phyloP scores from a whole-genome alignment of 1,140 invertebrate species.

The Pachyrhynchus sulphureomaculatus region DNA sequence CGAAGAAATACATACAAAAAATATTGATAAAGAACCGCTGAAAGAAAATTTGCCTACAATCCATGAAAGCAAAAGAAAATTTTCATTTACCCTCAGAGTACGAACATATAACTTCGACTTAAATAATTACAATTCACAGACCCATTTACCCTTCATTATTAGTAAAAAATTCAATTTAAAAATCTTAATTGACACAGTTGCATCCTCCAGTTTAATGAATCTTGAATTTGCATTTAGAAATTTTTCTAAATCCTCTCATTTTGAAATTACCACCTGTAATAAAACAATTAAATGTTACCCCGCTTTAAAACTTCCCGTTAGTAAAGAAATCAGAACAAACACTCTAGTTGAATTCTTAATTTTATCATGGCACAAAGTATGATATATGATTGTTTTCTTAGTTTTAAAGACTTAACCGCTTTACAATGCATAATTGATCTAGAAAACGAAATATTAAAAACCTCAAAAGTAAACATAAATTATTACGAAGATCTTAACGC shows the following conservation, averaged over 20 bases:
- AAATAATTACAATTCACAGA: constrained; percentile 3
- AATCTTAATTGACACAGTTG: constrained; percentile 4
- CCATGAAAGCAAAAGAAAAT: too few relatives aligned
- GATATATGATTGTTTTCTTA: background rate
- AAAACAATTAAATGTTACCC: background rate
- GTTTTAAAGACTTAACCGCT: background rate
- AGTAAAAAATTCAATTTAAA: constrained; percentile 1
- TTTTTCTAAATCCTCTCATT: background rate
- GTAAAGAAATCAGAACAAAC: background rate
- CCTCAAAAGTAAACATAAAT: background rate
- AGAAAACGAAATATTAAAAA: background rate
- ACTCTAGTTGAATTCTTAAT: constrained; percentile 5
- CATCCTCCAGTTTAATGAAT: constrained; percentile 10
- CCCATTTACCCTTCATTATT: background rate
- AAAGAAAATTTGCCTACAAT: background rate
- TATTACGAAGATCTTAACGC: background rate
- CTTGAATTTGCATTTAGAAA: constrained; percentile 3
- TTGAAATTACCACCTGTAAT: constrained; percentile 5
- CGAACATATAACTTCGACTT: constrained; percentile 4
- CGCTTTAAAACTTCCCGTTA: background rate
- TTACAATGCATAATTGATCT: background rate
- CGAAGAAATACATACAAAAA: background rate
- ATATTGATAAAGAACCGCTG: background rate
- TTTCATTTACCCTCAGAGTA: background rate
- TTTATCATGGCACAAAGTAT: background rate